These are phyloP conservation scores for Cassiopea xamachana DNA, from an alignment of 30 jellyfish, hydroid and myxozoan species.

Conservation along the genomic window DNA sequence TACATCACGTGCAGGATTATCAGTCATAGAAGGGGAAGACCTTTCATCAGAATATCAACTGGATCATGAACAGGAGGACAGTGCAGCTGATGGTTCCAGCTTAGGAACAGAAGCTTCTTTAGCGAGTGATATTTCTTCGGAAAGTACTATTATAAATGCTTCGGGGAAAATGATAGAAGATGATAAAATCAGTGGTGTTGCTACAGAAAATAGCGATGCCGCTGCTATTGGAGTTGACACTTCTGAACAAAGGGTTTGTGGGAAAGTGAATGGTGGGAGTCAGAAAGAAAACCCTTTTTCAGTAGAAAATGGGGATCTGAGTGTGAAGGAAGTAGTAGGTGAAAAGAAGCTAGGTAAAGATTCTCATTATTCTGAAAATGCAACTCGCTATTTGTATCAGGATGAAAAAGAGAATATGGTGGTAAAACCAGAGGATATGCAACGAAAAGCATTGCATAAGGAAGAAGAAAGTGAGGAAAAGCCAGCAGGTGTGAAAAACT, in stretches of 20 bases:
- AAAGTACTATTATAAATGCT: not conserved
- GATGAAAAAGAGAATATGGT: conserved; percentile 6
- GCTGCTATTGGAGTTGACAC: not conserved
- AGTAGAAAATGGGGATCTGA: not conserved
- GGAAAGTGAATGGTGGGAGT: not conserved
- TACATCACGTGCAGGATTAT: conserved; percentile 33
- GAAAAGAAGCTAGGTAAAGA: not conserved
- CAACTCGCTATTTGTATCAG: not conserved
- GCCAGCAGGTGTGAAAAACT: not conserved
- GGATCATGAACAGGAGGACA: not conserved
- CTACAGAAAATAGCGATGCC: not conserved
- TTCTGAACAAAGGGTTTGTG: no score
- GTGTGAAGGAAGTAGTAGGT: not conserved
- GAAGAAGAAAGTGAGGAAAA: not conserved
- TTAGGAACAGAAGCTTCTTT: not conserved
- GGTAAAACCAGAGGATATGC: not conserved
- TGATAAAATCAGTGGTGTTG: not conserved
- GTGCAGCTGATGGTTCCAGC: not conserved
- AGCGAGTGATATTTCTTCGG: not conserved
- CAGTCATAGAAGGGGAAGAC: conserved; percentile 1
- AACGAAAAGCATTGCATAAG: not conserved
- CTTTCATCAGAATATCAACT: not conserved
- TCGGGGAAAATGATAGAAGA: not conserved
- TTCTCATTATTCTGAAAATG: not conserved
- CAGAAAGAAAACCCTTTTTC: not conserved